phyloP scores from a whole-genome alignment of 2,888 invertebrate genomes.

The Acrocyrtus sp. region DNA sequence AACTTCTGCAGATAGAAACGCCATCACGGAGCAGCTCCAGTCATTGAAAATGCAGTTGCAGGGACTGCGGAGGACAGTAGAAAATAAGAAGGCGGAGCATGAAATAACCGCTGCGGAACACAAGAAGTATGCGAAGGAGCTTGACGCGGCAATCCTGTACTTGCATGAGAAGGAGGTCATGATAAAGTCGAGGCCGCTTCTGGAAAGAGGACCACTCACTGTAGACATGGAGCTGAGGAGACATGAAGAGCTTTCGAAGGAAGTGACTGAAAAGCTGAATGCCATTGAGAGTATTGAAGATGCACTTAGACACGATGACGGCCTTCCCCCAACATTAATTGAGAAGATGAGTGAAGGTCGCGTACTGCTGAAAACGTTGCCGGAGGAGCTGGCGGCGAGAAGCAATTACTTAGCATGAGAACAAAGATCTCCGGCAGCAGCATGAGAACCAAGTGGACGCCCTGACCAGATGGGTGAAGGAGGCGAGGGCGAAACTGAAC shows the following conservation, averaged over 20 bases:
- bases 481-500: constrained; percentile 80
- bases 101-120: constrained; percentile 90
- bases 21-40: constrained; percentile 87
- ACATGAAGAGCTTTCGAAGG: constrained; percentile 75
- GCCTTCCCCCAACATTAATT: constrained; percentile 80
- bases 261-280: constrained; percentile 77
- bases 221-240: constrained; percentile 84
- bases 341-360: constrained; percentile 89
- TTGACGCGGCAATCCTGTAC: constrained; percentile 86
- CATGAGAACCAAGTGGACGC: constrained; percentile 81
- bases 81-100: constrained; percentile 86
- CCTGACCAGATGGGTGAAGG: constrained; percentile 84
- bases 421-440: constrained; percentile 79
- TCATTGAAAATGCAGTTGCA: constrained; percentile 86
- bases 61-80: constrained; percentile 81
- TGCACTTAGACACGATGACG: constrained; percentile 78
- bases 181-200: constrained; percentile 83
- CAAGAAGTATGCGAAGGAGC: constrained; percentile 81
- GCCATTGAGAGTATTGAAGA: constrained; percentile 78
- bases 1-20: constrained; percentile 85
- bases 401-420: constrained; percentile 81
- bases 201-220: constrained; percentile 81
- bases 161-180: constrained; percentile 83
- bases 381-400: constrained; percentile 82
- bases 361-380: constrained; percentile 80